These are phyloP conservation scores for Lepas anatifera DNA, from an alignment of 2,888 invertebrate species.

Conservation along the genomic window DNA sequence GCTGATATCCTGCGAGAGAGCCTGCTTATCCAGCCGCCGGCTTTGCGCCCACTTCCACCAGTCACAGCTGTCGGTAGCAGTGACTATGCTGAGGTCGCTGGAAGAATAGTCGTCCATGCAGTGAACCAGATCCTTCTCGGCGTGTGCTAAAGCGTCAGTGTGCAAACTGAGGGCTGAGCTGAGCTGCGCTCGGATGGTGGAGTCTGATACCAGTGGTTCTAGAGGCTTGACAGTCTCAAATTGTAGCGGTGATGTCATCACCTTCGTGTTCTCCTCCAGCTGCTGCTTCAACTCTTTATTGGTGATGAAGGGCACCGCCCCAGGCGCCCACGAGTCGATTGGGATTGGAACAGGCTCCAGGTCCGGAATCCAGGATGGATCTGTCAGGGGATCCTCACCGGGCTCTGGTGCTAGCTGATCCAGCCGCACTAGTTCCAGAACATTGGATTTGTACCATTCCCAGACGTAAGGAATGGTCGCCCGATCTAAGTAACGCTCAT, in stretches of 20 bases:
- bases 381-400: neutral
- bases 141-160: neutral
- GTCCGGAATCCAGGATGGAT: neutral
- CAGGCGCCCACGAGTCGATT: neutral
- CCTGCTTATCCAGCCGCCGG: neutral
- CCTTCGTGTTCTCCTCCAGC: neutral
- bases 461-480: neutral
- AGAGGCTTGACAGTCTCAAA: neutral
- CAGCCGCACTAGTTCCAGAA: neutral
- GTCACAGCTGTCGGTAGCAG: slow-evolving; percentile 2
- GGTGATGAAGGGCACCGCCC: neutral
- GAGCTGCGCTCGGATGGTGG: neutral
- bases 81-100: slow-evolving; percentile 5
- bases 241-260: neutral
- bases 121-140: neutral
- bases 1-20: neutral
- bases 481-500: neutral
- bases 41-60: slow-evolving; percentile 8
- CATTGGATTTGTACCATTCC: slow-evolving; percentile 1
- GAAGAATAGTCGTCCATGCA: slow-evolving; percentile 9
- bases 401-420: neutral
- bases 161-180: neutral
- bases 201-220: neutral
- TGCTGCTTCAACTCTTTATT: neutral
- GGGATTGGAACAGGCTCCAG: neutral